Evolutionary conservation across 2,797 vertebrate species (phyloP).

Genomic region (Spea hammondii): DNA sequence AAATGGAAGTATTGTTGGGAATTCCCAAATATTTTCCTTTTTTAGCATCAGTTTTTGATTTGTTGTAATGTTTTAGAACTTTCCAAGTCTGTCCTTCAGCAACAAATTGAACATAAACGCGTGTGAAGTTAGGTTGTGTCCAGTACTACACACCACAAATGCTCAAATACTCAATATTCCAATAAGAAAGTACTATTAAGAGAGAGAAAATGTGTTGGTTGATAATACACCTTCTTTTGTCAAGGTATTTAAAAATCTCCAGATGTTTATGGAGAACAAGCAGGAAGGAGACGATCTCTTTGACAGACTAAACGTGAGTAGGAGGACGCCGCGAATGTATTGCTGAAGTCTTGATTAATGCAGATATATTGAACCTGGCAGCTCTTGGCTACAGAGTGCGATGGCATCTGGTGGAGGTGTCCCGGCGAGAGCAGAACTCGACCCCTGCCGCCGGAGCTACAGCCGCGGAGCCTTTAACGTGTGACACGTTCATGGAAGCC

Average conservation of each 20-base stretch:
- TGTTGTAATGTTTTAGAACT: too few relatives aligned
- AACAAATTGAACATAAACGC: too few relatives aligned
- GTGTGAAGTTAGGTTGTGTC: neutral
- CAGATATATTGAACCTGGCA: conserved; percentile 57
- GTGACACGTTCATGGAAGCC: too few relatives aligned
- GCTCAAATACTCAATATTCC: too few relatives aligned
- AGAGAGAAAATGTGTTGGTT: conserved; percentile 27
- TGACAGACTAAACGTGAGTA: conserved; percentile 71
- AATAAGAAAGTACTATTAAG: neutral
- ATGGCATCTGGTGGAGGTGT: conserved; percentile 52
- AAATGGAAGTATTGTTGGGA: too few relatives aligned
- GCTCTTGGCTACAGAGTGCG: conserved; percentile 40
- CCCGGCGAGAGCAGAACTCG: conserved; percentile 45
- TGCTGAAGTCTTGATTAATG: conserved; percentile 51
- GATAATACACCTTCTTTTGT: conserved; percentile 56
- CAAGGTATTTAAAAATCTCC: conserved; percentile 79
- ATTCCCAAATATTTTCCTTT: too few relatives aligned
- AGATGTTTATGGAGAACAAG: conserved; percentile 74
- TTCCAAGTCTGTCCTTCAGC: too few relatives aligned
- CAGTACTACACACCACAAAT: neutral
- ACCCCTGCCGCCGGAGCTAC: conserved; percentile 38
- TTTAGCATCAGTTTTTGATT: too few relatives aligned
- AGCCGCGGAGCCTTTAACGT: too few relatives aligned
- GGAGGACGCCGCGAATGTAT: conserved; percentile 21
- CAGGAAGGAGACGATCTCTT: conserved; percentile 72